A percentile compares a stretch with the other conserved stretches of the same genome.
Evolutionary conservation across 2,797 vertebrate genomes (phyloP).

Genomic region (Myripristis murdjan): DNA sequence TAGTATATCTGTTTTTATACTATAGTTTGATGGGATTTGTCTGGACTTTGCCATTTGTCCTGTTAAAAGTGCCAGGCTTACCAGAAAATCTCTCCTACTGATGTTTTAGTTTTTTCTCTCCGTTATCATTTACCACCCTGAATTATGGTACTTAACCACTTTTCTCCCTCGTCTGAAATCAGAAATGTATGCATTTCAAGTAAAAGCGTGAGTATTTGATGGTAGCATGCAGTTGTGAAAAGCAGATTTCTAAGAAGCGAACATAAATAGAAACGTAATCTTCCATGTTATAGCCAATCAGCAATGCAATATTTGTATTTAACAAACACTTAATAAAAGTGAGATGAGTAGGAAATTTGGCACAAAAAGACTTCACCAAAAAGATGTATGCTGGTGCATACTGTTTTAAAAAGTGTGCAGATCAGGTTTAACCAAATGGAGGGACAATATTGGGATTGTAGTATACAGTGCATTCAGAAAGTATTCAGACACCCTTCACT

Average conservation of each 20-base stretch:
- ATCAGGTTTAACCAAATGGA: constrained; percentile 80
- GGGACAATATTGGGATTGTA: constrained; percentile 69
- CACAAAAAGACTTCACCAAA: constrained; percentile 77
- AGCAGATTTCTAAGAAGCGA: constrained; percentile 59
- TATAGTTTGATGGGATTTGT: constrained; percentile 86
- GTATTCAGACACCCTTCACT: no score
- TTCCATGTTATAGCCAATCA: constrained; percentile 72
- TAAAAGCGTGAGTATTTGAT: constrained; percentile 49
- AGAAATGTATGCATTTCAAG: constrained; percentile 68
- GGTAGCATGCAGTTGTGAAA: constrained; percentile 64
- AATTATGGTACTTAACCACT: constrained; percentile 72
- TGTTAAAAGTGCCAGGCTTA: constrained; percentile 96
- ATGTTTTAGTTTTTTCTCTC: constrained; percentile 83
- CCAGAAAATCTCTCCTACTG: constrained; percentile 92
- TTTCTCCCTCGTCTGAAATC: constrained; percentile 66
- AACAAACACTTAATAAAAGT: constrained; percentile 65
- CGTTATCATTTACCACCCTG: constrained; percentile 73
- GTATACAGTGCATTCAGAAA: no score
- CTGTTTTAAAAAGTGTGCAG: constrained; percentile 72
- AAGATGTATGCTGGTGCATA: constrained; percentile 67
- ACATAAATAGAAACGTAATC: constrained; percentile 66
- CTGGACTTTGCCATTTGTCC: constrained; percentile 94
- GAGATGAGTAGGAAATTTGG: constrained; percentile 76
- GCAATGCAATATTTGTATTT: constrained; percentile 85
- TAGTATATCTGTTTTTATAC: constrained; percentile 85